phyloP scores from a whole-genome alignment of 1,140 invertebrate genomes.

The Heliconius melpomene region DNA sequence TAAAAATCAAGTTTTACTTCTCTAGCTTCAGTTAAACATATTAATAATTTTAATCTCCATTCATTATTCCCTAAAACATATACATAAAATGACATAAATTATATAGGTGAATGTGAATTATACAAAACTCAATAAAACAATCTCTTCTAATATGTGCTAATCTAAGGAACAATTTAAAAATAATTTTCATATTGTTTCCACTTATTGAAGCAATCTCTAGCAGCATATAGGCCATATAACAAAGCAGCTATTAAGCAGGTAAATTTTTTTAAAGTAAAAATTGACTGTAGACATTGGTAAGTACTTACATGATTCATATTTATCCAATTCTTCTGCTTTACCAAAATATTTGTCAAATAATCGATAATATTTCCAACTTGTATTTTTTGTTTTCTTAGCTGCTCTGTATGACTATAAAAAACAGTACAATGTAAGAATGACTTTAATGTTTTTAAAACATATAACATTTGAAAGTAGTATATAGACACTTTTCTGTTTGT shows the following conservation, averaged over 20 bases:
- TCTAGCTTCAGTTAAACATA: conserved; percentile 60
- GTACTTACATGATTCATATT: conserved; percentile 75
- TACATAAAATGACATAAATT: neutral
- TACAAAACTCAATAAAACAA: neutral
- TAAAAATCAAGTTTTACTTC: conserved; percentile 58
- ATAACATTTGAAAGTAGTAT: too few relatives aligned
- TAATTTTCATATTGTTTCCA: too few relatives aligned
- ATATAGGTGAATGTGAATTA: neutral
- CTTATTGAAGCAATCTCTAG: too few relatives aligned
- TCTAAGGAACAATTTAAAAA: too few relatives aligned
- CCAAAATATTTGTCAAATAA: conserved; percentile 73
- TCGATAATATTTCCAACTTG: conserved; percentile 67
- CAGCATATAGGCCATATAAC: too few relatives aligned
- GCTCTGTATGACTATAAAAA: conserved; percentile 67
- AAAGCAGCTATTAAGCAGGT: neutral
- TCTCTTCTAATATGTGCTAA: too few relatives aligned
- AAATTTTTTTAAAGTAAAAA: too few relatives aligned
- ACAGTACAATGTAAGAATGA: conserved; percentile 5
- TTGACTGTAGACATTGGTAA: neutral
- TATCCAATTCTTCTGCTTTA: conserved; percentile 66
- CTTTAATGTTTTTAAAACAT: neutral
- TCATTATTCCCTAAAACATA: conserved; percentile 66
- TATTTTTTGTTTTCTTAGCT: conserved; percentile 70
- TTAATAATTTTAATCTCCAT: conserved; percentile 68
- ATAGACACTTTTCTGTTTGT: too few relatives aligned